Evolutionary conservation across 2,888 invertebrate genomes (phyloP), one percentile per base, ranked within the genome.

Genomic region (Geotrupes spiniger): DNA sequence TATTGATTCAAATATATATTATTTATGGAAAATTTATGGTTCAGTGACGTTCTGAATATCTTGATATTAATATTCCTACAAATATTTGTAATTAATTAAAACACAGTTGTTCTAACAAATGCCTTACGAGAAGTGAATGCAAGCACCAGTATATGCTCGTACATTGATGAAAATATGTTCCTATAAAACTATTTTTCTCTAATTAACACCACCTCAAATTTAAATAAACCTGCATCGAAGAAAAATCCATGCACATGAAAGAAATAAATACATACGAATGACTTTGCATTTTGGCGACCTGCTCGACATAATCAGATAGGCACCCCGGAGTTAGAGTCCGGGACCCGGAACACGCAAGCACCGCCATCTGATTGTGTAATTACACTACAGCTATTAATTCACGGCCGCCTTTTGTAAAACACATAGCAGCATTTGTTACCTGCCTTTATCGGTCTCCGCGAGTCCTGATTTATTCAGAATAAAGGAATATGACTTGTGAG

Each of bases 351-450:
- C 61, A 60, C 61, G 60, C 61, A 54, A 59, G 55, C 59, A 43
- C 55, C 56, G 52, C 57, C 57, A 63, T 61, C 63, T 60, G 63
- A 63, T 63, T 63, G 60, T 57, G 59, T 63, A 63, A 63, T 63
- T 63, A 61, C 59, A 58, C 54, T 56, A 56, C 56, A 56, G 51
- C 62, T 61, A 59, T 62, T 62, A 62, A 62, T 61, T 60, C 56
- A 56, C 59, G 50, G 51, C 38, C 54, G 59, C 43, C 57, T 57
- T 59, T 58, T 59, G 56, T 57, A 54, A 51, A 54, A 56, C 51
- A 54, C 42, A 51, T 39, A 46, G 40, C 40, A 11, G 37, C 41
- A 56, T 52, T 54, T 49, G 56, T 46, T 44, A 49, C 46, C 49
- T 16, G 53, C 53, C 49, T 50, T 46, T 57, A 52, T 49, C 54